Evolutionary conservation across 2,113 vertebrate species (phyloP).

Genomic region (Rhizomys pruinosus): DNA sequence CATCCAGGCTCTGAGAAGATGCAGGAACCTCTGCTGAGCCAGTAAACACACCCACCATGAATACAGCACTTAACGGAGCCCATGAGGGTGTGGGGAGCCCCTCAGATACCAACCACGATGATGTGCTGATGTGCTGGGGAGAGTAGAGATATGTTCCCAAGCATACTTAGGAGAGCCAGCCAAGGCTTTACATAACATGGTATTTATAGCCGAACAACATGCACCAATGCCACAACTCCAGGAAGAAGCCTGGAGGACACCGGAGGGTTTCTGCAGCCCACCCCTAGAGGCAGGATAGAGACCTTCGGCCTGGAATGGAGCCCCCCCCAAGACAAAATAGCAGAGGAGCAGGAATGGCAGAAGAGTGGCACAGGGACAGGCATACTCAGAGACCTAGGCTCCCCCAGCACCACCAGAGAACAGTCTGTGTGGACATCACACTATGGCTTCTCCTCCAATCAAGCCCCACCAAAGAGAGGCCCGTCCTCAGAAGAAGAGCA

Average conservation of each 20-base stretch:
- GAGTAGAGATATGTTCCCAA: slow-evolving; percentile 50
- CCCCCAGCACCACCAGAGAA: not conserved
- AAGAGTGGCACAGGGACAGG: too few species aligned
- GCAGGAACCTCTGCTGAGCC: not conserved
- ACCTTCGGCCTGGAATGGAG: not conserved
- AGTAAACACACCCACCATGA: not conserved
- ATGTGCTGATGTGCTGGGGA: not conserved
- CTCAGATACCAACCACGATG: not conserved
- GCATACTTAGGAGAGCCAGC: slow-evolving; percentile 63
- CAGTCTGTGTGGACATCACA: not conserved
- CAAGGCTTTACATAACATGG: slow-evolving; percentile 70
- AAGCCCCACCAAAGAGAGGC: not conserved
- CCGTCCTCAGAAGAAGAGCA: not conserved
- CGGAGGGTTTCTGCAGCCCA: not conserved
- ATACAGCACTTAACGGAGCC: not conserved
- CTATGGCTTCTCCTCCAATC: not conserved
- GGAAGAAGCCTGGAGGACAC: slow-evolving; percentile 23
- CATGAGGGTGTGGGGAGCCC: not conserved
- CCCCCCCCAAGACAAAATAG: not conserved
- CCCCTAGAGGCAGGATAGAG: not conserved
- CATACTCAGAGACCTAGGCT: not conserved
- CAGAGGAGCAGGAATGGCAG: not conserved
- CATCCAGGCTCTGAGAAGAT: not conserved
- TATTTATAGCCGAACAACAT: slow-evolving; percentile 57
- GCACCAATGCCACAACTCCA: slow-evolving; percentile 30